phyloP scores from a whole-genome alignment of 30 jellyfish, hydroid and myxozoan species.

The Hydractinia echinata region DNA sequence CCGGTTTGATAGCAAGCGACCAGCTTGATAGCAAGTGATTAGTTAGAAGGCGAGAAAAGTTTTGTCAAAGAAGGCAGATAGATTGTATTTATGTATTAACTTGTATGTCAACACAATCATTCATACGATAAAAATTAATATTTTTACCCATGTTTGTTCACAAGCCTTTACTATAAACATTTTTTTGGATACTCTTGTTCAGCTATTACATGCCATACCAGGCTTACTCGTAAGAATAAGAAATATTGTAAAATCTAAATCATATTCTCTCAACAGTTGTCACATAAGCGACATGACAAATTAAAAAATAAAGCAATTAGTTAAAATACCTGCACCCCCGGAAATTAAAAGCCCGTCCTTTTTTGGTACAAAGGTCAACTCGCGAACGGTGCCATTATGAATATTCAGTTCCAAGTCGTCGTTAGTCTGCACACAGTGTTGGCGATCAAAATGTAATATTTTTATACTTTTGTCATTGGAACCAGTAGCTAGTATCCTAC shows the following conservation, averaged over 20 bases:
- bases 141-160: too few species aligned
- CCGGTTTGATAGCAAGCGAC: not conserved
- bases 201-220: too few species aligned
- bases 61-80: too few species aligned
- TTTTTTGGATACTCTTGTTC: too few species aligned
- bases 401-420: conserved; percentile 68
- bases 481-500: conserved; percentile 92
- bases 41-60: too few species aligned
- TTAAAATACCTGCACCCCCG: conserved; percentile 91
- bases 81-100: too few species aligned
- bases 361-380: conserved; percentile 84
- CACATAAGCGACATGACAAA: not conserved
- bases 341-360: conserved; percentile 67
- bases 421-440: conserved; percentile 57
- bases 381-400: conserved; percentile 95
- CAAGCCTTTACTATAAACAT: too few species aligned
- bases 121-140: too few species aligned
- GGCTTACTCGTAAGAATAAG: not conserved
- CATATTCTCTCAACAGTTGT: not conserved
- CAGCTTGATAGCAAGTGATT: too few species aligned
- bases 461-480: conserved; percentile 89
- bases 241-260: not conserved
- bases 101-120: too few species aligned
- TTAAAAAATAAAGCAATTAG: not conserved
- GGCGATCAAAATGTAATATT: conserved; percentile 69